Evolutionary conservation across 2,113 vertebrate genomes (phyloP), one percentile per base, ranked within the genome.

Genomic region (Halcyon senegalensis): DNA sequence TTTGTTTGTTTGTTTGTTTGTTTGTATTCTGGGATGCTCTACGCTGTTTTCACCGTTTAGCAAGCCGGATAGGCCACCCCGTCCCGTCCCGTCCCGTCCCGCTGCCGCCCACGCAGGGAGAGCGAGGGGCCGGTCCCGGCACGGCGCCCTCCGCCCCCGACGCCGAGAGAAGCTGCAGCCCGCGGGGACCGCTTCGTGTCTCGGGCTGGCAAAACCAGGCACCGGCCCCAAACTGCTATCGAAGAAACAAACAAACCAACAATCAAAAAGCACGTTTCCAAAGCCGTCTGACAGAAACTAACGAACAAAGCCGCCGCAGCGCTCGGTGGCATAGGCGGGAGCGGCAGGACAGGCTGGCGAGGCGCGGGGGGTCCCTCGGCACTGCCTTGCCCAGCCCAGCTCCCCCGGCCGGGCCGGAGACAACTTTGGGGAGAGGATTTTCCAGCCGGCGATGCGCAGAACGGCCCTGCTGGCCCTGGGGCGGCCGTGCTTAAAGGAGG

Each of bases 361-460:
- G 53, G 53, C 5, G 25, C n/a, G 12, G 13, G 23, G 31, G 53
- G 33, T 31, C 30, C 56, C 7, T 15, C 16, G 43, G 5, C 44
- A 13, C 60, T 28, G 39, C 43, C 33, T 66, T 63, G 35, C n/a
- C 23, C 43, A 9, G 44, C 9, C 13, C 1, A 4, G 3, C 6
- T 73, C 1, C n/a, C 8, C 30, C 20, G 11, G 14, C 11, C 28
- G 10, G 1, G 11, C 13, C 2, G 5, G 21, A 31, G 35, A 60
- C 59, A 80, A 58, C 63, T 86, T 69, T 4, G 33, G 15, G 43
- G 15, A 41, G 28, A 1, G 13, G 33, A 16, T 79, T 75, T 66
- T 60, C 25, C 59, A 69, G 37, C 13, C 11, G 19, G 41, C 16
- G 13, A 67, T 10, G 41, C 15, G 8, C 68, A 48, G 41, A 15